A percentile compares a stretch with the other conserved stretches of the same genome.
These are phyloP conservation scores for Pao palembangensis DNA, from an alignment of 2,113 vertebrate species.

Conservation along the genomic window DNA sequence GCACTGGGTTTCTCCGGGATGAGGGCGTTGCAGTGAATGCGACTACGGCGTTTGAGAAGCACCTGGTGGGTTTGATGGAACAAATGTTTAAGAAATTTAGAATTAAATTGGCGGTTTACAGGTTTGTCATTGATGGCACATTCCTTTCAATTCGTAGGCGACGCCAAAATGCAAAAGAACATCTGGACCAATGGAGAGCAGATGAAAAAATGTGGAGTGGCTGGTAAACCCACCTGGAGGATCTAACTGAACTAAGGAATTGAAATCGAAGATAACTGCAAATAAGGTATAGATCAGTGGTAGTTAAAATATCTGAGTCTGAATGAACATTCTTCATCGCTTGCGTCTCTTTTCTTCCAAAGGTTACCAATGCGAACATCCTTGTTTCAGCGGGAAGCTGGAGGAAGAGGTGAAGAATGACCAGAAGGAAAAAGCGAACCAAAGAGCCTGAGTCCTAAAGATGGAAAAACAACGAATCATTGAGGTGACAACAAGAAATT, in stretches of 20 bases:
- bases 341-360: constrained; percentile 1
- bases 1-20: constrained; percentile 3
- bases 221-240: constrained; percentile 56
- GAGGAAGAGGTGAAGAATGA: constrained; percentile 82
- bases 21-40: constrained; percentile 81
- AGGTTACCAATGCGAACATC: constrained; percentile 85
- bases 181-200: constrained; percentile 62
- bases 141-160: constrained; percentile 67
- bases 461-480: constrained; percentile 72
- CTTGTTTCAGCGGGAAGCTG: constrained; percentile 80
- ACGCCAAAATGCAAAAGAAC: constrained; percentile 77
- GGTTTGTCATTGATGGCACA: not conserved
- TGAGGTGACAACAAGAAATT: constrained; percentile 61
- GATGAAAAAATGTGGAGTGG: constrained; percentile 64
- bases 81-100: not conserved
- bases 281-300: constrained; percentile 61
- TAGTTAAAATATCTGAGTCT: not conserved
- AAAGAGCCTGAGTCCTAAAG: constrained; percentile 76
- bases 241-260: constrained; percentile 57
- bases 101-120: not conserved
- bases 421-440: constrained; percentile 86
- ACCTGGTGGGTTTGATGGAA: constrained; percentile 75
- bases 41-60: too few species aligned
- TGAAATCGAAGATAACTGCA: constrained; percentile 57
- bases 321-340: not conserved